These are phyloP conservation scores for Atrina japonica DNA, from an alignment of 2,888 invertebrate genomes.

Conservation along the genomic window DNA sequence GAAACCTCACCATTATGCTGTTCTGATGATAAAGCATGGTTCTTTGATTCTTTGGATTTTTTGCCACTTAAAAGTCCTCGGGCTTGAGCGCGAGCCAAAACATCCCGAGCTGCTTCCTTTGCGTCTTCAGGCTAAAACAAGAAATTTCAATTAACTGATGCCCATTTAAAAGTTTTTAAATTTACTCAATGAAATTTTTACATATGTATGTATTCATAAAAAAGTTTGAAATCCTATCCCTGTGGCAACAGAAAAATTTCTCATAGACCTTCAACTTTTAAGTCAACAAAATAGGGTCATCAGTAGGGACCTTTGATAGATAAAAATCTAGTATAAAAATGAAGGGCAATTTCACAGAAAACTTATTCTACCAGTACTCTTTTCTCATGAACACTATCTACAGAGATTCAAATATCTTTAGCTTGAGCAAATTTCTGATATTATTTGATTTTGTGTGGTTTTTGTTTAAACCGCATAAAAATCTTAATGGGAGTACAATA, in stretches of 20 bases:
- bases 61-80: slow-evolving; percentile 65
- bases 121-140: slow-evolving; percentile 70
- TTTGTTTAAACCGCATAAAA: no score
- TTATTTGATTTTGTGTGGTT: no score
- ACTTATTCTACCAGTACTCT: no score
- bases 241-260: slow-evolving; percentile 3
- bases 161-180: not conserved
- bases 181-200: not conserved
- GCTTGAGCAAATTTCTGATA: no score
- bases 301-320: no score
- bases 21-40: slow-evolving; percentile 26
- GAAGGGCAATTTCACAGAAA: no score
- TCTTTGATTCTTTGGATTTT: slow-evolving; percentile 42
- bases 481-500: no score
- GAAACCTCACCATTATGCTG: slow-evolving; percentile 37
- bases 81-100: slow-evolving; percentile 71
- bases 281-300: no score
- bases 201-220: slow-evolving; percentile 1
- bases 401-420: no score
- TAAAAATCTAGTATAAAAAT: no score
- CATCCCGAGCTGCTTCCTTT: slow-evolving; percentile 73
- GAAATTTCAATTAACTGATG: no score
- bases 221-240: not conserved
- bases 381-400: no score
- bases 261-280: not conserved